Evolutionary conservation across 2,888 invertebrate genomes (phyloP).

Genomic region (Aproaerema taeniolella): DNA sequence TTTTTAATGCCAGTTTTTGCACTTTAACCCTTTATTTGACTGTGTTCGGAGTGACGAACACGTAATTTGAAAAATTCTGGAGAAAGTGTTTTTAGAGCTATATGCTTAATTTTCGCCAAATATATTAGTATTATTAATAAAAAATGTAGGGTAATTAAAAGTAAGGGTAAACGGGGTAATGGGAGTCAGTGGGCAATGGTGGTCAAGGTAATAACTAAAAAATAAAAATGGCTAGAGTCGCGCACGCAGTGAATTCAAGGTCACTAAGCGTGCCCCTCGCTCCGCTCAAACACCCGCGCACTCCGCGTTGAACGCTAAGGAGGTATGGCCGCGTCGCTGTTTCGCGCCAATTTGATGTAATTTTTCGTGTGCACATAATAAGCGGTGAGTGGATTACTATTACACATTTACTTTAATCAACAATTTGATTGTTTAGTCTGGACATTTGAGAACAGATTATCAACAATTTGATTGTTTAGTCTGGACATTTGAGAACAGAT

Average conservation of each 20-base stretch:
- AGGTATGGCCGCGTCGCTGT: not conserved
- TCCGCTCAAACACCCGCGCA: not conserved
- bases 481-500: not conserved
- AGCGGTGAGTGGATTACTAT: not conserved
- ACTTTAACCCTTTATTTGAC: too few relatives aligned
- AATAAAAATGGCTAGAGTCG: not conserved
- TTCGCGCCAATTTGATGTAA: not conserved
- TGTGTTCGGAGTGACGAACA: too few relatives aligned
- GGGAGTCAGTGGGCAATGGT: conserved; percentile 1
- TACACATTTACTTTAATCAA: too few relatives aligned
- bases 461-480: not conserved
- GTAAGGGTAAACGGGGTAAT: conserved; percentile 1
- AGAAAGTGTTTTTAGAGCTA: too few relatives aligned
- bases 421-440: not conserved
- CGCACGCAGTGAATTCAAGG: not conserved
- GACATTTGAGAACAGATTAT: not conserved
- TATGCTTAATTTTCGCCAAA: too few relatives aligned
- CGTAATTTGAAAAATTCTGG: too few relatives aligned
- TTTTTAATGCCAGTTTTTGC: too few relatives aligned
- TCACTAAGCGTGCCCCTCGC: not conserved
- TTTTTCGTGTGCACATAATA: not conserved
- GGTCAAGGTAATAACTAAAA: not conserved
- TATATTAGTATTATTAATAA: too few relatives aligned
- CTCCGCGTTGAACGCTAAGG: not conserved
- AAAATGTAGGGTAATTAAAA: too few relatives aligned